Evolutionary conservation across 1,140 invertebrate genomes (phyloP), one percentile per base, ranked within the genome.

Genomic region (Heliconius eleuchia): DNA sequence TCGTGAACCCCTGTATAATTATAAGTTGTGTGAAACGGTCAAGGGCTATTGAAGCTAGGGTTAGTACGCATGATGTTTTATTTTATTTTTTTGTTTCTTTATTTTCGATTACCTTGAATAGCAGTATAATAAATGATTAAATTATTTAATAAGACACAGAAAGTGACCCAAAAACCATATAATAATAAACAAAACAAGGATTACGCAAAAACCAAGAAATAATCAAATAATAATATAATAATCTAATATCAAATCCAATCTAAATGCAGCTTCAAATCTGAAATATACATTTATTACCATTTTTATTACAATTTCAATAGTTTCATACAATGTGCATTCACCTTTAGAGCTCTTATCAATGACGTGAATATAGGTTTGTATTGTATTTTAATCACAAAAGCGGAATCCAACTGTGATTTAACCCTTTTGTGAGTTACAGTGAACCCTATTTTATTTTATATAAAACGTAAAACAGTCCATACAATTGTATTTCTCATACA

Each of bases 351-450:
- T 30, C 23, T 66, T 66, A 66, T 66, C 60, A 66, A 30, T 66
- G 60, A 66, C 23, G 23, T 27, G 60, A 30, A 66, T 66, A 66
- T 66, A 66, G 9, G 23, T 66, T 66, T 5, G 27, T 66, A 66
- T 66, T 66, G 60, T 66, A 30, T 66, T 66, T 66, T 66, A 23
- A 30, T 66, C 60, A 66, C 23, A 66, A 66, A 66, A 66, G 60
- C 60, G 60, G 60, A 66, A 66, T 66, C 30, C 27, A 66, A 66
- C 60, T 66, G 60, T 66, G 11, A 66, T 66, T 66, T 30, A 66
- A 66, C 60, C 60, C 60, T 16, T 16, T 66, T 30, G 60, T 66
- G 23, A 16, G 27, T 27, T 66, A 11, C 60, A 27, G 23, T 30
- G 60, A 11, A 66, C 60, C 60, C 60, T 30, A 66, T 30, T 66